Conservation (phyloP, 2,797 vertebrate genomes). For the Microcaecilia unicolor region DNA sequence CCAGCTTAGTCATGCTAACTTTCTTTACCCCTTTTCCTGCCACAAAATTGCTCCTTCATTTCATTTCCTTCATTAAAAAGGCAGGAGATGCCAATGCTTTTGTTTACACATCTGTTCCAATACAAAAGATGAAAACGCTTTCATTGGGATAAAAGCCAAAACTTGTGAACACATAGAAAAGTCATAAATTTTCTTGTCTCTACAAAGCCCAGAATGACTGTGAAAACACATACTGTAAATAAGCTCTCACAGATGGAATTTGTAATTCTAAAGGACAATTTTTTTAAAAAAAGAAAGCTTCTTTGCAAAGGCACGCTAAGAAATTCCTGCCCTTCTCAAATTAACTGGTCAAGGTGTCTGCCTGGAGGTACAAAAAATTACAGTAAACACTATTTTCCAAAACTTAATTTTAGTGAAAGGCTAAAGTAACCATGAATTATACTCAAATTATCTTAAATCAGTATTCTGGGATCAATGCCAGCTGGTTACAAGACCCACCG, state of each 20-base stretch:
- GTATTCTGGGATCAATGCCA: slow-evolving; percentile 13
- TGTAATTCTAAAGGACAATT: slow-evolving; percentile 15
- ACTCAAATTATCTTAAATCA: slow-evolving; percentile 9
- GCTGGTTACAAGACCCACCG: slow-evolving; percentile 17
- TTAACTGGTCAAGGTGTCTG: slow-evolving; percentile 15
- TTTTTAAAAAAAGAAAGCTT: slow-evolving; percentile 5
- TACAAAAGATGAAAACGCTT: slow-evolving; percentile 28
- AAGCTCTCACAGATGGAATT: slow-evolving; percentile 21
- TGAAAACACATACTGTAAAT: slow-evolving; percentile 23
- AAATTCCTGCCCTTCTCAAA: slow-evolving; percentile 7
- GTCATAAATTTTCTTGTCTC: slow-evolving; percentile 27
- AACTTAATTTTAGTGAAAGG: slow-evolving; percentile 11
- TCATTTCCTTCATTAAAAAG: slow-evolving; percentile 10
- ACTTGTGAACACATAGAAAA: slow-evolving; percentile 23
- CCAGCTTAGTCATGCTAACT: neutral
- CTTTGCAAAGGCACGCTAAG: slow-evolving; percentile 12
- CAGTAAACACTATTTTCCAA: slow-evolving; percentile 15
- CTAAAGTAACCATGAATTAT: slow-evolving; percentile 3
- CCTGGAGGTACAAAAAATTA: slow-evolving; percentile 14
- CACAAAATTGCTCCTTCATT: neutral
- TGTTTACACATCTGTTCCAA: slow-evolving; percentile 44
- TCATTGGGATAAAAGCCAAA: slow-evolving; percentile 28
- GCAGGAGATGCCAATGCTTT: slow-evolving; percentile 18
- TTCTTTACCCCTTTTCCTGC: neutral
- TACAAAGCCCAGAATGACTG: slow-evolving; percentile 22